Percentiles rank a stretch among this genome's conserved stretches.
Conservation (phyloP, 2,888 invertebrate species). For the Chymomyza caudatula region DNA sequence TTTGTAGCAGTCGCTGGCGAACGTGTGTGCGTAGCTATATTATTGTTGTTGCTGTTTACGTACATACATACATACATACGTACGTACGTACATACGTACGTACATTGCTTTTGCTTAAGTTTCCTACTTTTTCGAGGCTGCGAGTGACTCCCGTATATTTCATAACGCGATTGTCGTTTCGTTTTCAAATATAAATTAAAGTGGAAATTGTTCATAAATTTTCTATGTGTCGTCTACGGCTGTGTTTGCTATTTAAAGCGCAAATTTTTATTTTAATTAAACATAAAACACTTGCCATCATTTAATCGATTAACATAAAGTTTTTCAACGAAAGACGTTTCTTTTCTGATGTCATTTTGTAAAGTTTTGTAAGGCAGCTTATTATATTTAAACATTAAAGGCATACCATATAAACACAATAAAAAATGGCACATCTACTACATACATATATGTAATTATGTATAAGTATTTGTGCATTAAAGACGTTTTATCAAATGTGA, state of each 20-base stretch:
- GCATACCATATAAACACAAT: neutral
- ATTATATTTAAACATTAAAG: neutral
- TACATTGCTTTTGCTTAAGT: neutral
- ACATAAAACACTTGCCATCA: neutral
- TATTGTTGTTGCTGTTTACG: neutral
- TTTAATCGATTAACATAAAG: constrained; percentile 9
- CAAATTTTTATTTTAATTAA: neutral
- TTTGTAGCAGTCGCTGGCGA: neutral
- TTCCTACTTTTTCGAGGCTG: neutral
- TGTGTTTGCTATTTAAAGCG: constrained; percentile 4
- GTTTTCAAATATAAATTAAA: neutral
- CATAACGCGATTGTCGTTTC: neutral
- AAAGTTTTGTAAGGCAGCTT: constrained; percentile 21
- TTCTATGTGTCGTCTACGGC: neutral
- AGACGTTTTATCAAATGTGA: neutral
- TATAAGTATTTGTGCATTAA: neutral
- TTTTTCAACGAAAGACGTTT: constrained; percentile 2
- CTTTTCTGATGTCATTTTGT: constrained; percentile 22
- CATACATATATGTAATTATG: neutral
- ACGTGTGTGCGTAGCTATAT: neutral
- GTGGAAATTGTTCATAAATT: neutral
- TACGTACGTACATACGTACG: neutral
- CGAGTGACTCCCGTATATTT: neutral
- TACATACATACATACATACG: neutral
- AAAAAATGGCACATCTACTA: neutral